Percentiles rank a stretch among this genome's conserved stretches.
Evolutionary conservation across 2,113 vertebrate genomes (phyloP).

Genomic region (Pygathrix nemaeus): DNA sequence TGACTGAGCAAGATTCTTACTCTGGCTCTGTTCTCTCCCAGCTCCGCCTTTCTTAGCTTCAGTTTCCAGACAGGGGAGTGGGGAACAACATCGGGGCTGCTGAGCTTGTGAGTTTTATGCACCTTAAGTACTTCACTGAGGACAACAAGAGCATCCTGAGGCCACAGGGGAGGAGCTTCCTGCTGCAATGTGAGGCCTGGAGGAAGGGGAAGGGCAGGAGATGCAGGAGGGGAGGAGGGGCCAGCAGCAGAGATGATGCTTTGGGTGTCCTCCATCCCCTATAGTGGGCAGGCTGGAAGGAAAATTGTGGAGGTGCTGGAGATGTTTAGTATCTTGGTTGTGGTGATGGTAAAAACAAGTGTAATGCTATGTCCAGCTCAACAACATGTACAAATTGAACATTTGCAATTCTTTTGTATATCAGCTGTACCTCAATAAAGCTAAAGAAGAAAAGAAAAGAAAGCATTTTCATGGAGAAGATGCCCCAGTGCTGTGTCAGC

Average conservation of each 20-base stretch:
- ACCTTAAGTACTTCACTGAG: background rate
- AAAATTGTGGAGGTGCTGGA: background rate
- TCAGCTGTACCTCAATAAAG: background rate
- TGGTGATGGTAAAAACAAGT: background rate
- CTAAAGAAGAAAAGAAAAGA: background rate
- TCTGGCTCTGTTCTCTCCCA: background rate
- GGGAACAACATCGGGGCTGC: too few species aligned
- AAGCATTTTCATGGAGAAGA: background rate
- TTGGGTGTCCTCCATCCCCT: accelerated
- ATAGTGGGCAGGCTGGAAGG: background rate
- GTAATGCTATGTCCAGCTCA: background rate
- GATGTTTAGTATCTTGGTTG: background rate
- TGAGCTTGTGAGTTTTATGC: too few species aligned
- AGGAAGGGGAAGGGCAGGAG: background rate
- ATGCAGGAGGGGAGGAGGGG: accelerated
- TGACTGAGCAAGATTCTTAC: accelerated
- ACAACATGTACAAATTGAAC: background rate
- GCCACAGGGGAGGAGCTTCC: too few species aligned
- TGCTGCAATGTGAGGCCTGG: too few species aligned
- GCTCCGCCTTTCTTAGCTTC: accelerated
- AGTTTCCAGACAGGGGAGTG: background rate
- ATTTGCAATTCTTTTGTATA: background rate
- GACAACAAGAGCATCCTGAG: background rate
- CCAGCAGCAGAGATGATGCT: too few species aligned
- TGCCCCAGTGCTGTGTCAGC: accelerated